Base-by-base conservation (phyloP, 2,888 invertebrate genomes). In the Macaria liturata region DNA sequence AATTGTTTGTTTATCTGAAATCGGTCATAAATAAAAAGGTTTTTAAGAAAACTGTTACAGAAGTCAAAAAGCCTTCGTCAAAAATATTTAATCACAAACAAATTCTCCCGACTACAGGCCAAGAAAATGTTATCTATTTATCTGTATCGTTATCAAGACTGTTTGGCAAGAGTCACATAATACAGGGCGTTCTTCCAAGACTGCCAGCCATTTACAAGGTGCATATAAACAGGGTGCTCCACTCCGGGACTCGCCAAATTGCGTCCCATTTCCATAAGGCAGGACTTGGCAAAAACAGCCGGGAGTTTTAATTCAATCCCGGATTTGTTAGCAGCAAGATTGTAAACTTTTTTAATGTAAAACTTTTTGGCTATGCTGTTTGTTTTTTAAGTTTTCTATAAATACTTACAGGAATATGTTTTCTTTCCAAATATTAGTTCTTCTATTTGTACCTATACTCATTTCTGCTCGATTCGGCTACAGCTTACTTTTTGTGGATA, bases 231-330 rank as follows among this genome's bases (percentile, higher is more conserved):
- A 42, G 49, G 52, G 40, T 42, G 52, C 31, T 47, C 45, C 30
- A 20, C 20, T 47, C 32, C 43, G 9, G 43, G 20, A 20, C 20
- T 20, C 49, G 34, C 55, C 59, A 55, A 64, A 64, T 59, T 61
- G 57, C 59, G 59, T 57, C 64, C 46, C 37, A 67, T 68, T 68
- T 65, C 57, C 67, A 68, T 68, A 65, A 62, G 57, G 63, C 67
- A 56, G 61, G 53, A 56, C 62, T 64, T 59, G 55, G 48, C 51
- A 57, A 54, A 54, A 61, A 61, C 62, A 62, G 49, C 58, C 40
- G 31, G 42, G 65, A 60, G 54, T 57, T 54, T 57, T 57, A 59
- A 63, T 59, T 57, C 59, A 65, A 63, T 51, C 49, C 53, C 50
- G 46, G 52, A 49, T 57, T 49, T 48, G 46, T n/a, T 48, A 56